Conservation (phyloP, 1,140 invertebrate species). For the Lutraria rhynchaena region DNA sequence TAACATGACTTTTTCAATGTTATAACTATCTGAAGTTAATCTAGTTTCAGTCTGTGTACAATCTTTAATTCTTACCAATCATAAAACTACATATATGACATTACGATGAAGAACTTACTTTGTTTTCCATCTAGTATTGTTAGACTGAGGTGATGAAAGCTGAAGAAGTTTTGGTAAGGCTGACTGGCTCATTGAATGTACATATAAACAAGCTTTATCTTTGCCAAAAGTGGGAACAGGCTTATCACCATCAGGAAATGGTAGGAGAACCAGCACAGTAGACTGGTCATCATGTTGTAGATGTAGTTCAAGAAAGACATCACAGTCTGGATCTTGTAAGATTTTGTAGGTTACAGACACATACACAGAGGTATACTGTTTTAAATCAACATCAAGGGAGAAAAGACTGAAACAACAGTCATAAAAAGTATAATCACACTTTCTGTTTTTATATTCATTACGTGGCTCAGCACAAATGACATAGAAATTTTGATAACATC, state of each 20-base stretch:
- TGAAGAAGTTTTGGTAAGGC: conserved; percentile 19
- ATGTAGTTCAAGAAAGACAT: conserved; percentile 52
- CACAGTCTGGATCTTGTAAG: conserved; percentile 56
- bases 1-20: too few species aligned
- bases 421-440: too few species aligned
- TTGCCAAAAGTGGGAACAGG: conserved; percentile 49
- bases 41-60: too few species aligned
- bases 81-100: too few species aligned
- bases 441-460: too few species aligned
- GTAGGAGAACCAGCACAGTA: conserved; percentile 55
- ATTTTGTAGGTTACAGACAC: conserved; percentile 55
- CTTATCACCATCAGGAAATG: conserved; percentile 54
- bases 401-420: conserved; percentile 56
- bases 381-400: conserved; percentile 35
- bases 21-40: too few species aligned
- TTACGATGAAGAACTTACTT: conserved; percentile 25
- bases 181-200: conserved; percentile 16
- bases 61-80: too few species aligned
- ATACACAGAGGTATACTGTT: conserved; percentile 45
- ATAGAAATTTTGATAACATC: too few species aligned
- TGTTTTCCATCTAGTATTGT: conserved; percentile 55
- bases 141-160: conserved; percentile 12
- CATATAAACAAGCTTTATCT: conserved; percentile 47
- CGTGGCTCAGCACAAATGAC: too few species aligned
- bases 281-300: conserved; percentile 56